Percentiles rank a stretch among this genome's conserved stretches.
These are phyloP conservation scores for Oreortyx pictus DNA, from an alignment of 2,797 vertebrate genomes.

Conservation along the genomic window DNA sequence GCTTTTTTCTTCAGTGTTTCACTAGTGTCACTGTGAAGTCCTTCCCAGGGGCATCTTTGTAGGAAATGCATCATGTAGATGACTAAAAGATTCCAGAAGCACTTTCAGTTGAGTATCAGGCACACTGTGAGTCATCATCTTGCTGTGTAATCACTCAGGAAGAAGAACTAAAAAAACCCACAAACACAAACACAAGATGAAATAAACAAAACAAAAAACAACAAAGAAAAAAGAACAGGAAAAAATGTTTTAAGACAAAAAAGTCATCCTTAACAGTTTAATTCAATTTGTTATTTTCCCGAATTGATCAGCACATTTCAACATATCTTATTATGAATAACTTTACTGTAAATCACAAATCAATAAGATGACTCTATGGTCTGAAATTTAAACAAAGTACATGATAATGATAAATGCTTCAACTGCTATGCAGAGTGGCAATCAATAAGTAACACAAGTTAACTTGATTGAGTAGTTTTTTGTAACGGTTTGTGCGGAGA, in stretches of 20 bases:
- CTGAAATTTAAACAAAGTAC: neutral
- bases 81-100: neutral
- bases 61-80: constrained; percentile 27
- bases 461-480: neutral
- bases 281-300: neutral
- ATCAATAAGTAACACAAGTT: neutral
- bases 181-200: neutral
- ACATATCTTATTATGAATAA: neutral
- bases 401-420: neutral
- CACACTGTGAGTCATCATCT: neutral
- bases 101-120: neutral
- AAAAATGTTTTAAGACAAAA: neutral
- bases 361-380: neutral
- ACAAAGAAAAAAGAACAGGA: neutral
- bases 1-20: neutral
- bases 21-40: neutral
- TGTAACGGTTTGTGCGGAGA: neutral
- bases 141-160: neutral
- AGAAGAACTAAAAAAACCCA: neutral
- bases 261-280: neutral
- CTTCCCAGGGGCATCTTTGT: neutral
- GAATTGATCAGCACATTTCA: neutral
- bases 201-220: neutral
- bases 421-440: neutral
- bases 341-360: neutral